Percentiles rank a stretch among this genome's conserved stretches.
Conservation (phyloP, 2,888 invertebrate genomes). For the Diarsia rubi region DNA sequence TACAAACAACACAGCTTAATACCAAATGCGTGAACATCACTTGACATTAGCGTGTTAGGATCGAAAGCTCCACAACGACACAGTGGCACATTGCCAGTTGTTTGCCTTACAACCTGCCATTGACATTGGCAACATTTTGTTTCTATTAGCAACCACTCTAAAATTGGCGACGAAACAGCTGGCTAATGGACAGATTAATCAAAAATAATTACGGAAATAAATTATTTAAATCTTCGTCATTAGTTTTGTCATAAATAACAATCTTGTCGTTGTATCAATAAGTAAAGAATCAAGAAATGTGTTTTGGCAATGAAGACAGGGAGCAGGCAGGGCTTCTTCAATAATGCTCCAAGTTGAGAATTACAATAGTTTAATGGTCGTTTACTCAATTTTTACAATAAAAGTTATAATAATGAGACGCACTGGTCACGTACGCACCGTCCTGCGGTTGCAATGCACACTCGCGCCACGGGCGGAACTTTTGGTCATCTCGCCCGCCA, state of each 20-base stretch:
- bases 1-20: background rate
- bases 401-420: too few species aligned
- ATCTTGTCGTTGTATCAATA: background rate
- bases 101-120: constrained; percentile 15
- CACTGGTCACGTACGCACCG: too few species aligned
- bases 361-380: too few species aligned
- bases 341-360: too few species aligned
- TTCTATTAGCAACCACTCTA: constrained; percentile 41
- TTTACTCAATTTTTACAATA: too few species aligned
- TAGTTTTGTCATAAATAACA: constrained; percentile 4
- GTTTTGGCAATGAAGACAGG: too few species aligned
- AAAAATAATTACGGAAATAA: constrained; percentile 52
- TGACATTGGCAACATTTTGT: constrained; percentile 48
- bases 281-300: constrained; percentile 26
- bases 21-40: constrained; percentile 33
- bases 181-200: constrained; percentile 26
- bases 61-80: constrained; percentile 20
- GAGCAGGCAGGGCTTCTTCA: too few species aligned
- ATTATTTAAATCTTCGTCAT: constrained; percentile 27
- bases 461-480: too few species aligned
- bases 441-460: too few species aligned
- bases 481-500: too few species aligned
- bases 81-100: constrained; percentile 44
- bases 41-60: constrained; percentile 36
- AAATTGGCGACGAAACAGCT: constrained; percentile 50